phyloP scores from a whole-genome alignment of 2,113 vertebrate species.

The Pelecanus crispus region DNA sequence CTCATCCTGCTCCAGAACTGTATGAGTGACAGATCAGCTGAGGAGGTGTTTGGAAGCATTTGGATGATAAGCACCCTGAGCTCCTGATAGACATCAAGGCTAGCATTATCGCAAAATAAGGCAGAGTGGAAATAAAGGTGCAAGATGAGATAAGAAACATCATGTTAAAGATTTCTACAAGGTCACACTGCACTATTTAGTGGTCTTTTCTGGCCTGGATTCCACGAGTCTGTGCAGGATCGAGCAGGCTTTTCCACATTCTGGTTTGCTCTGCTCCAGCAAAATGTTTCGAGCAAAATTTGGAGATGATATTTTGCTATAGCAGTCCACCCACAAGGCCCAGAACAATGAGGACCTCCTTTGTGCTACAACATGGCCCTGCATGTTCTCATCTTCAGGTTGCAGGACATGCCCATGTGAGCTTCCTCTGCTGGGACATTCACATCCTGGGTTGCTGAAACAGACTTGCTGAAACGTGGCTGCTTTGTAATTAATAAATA shows the following conservation, averaged over 20 bases:
- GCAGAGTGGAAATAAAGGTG: not conserved
- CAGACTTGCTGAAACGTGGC: not conserved
- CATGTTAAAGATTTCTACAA: not conserved
- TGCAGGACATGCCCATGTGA: not conserved
- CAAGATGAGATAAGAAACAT: not conserved
- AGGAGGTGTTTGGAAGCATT: not conserved
- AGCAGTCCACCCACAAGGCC: not conserved
- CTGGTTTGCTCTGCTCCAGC: not conserved
- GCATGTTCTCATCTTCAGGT: not conserved
- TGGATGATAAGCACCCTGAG: not conserved
- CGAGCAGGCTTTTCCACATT: not conserved
- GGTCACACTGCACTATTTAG: not conserved
- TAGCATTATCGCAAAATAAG: not conserved
- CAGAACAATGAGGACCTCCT: accelerated
- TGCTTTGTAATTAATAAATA: constrained; percentile 49
- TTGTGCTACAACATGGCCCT: accelerated
- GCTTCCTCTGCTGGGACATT: not conserved
- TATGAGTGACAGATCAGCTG: not conserved
- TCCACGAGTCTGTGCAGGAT: not conserved
- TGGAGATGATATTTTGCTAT: not conserved
- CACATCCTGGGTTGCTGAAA: not conserved
- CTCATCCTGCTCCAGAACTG: not conserved
- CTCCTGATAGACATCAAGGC: not conserved
- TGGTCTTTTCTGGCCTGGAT: not conserved
- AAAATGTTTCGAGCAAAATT: not conserved